phyloP scores from a whole-genome alignment of 2,113 vertebrate genomes.

The Cervus canadensis region DNA sequence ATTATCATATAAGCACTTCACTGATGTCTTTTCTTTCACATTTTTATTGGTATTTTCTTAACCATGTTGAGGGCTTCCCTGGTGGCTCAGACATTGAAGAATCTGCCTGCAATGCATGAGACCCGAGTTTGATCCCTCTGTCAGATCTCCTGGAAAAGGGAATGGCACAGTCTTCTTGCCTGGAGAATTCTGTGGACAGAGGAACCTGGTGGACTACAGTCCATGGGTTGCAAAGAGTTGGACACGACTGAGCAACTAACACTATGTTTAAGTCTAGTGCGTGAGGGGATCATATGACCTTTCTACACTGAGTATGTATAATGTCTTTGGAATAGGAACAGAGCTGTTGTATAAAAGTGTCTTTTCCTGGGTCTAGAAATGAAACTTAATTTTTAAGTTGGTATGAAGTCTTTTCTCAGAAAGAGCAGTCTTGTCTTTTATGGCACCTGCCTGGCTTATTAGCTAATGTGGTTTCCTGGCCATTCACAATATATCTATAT shows the following conservation, averaged over 20 bases:
- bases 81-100: background rate
- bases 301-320: background rate
- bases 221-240: background rate
- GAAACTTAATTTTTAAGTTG: background rate
- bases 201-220: background rate
- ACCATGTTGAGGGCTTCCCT: background rate
- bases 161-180: background rate
- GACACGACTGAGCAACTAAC: background rate
- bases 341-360: background rate
- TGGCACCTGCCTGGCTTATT: background rate
- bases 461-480: background rate
- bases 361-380: background rate
- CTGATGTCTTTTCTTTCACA: background rate
- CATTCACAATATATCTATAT: background rate
- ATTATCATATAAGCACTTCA: background rate
- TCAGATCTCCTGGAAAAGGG: background rate
- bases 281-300: background rate
- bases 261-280: background rate
- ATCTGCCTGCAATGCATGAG: background rate
- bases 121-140: background rate
- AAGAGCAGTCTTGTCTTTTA: background rate
- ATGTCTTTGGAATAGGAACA: background rate
- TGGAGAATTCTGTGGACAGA: background rate
- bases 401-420: background rate
- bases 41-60: background rate